Evolutionary conservation across 37 sponge, comb jelly and placozoan genomes (phyloP).

Genomic region (Dysidea cf. avara): DNA sequence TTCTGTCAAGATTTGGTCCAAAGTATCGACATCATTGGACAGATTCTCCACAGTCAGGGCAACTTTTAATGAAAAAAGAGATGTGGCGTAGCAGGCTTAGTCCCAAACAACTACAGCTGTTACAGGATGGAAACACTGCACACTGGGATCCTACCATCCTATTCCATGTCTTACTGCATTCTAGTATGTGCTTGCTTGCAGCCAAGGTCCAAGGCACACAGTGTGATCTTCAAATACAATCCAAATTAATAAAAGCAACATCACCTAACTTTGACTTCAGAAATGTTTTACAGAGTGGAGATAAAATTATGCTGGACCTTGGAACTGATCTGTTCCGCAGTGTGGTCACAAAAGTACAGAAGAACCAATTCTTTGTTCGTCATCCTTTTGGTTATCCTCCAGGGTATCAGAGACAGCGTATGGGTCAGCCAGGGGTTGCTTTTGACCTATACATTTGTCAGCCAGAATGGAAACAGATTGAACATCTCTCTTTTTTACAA

Average conservation of each 20-base stretch:
- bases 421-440: too few species aligned
- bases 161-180: constrained; percentile 10
- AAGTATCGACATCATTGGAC: background rate
- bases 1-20: too few species aligned
- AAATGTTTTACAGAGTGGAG: constrained; percentile 1
- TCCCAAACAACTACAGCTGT: background rate
- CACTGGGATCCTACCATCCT: constrained; percentile 14
- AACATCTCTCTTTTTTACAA: constrained; percentile 6
- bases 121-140: background rate
- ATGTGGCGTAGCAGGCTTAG: background rate
- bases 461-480: background rate
- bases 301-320: constrained; percentile 15
- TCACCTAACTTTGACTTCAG: background rate
- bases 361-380: background rate
- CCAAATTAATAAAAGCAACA: background rate
- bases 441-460: background rate
- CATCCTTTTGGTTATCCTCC: background rate
- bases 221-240: background rate
- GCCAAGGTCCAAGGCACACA: background rate
- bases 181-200: constrained; percentile 10
- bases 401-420: background rate
- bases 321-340: constrained; percentile 1
- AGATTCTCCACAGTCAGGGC: background rate
- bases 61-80: background rate
- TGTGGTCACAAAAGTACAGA: background rate